Evolutionary conservation across 2,888 invertebrate genomes (phyloP), one percentile per base, ranked within the genome.

Genomic region (Caenorhabditis angaria): DNA sequence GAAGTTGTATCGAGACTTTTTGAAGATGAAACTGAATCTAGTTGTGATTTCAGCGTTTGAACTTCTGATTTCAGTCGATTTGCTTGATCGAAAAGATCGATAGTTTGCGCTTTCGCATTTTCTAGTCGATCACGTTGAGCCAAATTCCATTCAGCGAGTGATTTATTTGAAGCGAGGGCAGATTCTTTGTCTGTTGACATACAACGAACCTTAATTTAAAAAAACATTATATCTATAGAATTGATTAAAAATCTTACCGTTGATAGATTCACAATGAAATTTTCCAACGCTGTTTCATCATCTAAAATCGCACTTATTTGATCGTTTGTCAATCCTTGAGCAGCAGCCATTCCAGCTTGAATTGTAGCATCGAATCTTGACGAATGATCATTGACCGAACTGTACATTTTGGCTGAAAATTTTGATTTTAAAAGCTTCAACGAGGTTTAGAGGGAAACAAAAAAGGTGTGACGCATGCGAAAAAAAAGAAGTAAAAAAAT

Each of bases 131-230:
- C 94, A 88, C 96, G 94, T 85, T 92, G 92, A 14, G 81, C 91
- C 55, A 97, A 89, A 88, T 97, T 97, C 84, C 92, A 93, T 88
- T 97, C 97, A 0, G 97, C 96, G 70, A 95, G 89, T 18, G 93
- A 93, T 87, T 94, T 92, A 88, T 96, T 97, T 81, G 93, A 93
- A 0, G 93, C 93, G 85, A 97, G 91, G 65, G 94, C 90, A 88
- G 93, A 92, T 87, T 95, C 95, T 85, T 94, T 94, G 84, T 96
- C 94, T 6, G 91, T 91, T 65, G 90, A 89, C 56, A 90, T 84
- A 72, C 92, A 92, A 87, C 93, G 92, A 1, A 95, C 91, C 92
- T 95, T 25, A 54, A 82, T 55, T 51, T 35, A 14, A 10, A 12
- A 32, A 35, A 25, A 25, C 28, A 25, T 61, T 35, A 10, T 32